Evolutionary conservation across 2,113 vertebrate genomes (phyloP).

Genomic region (Semnornis frantzii): DNA sequence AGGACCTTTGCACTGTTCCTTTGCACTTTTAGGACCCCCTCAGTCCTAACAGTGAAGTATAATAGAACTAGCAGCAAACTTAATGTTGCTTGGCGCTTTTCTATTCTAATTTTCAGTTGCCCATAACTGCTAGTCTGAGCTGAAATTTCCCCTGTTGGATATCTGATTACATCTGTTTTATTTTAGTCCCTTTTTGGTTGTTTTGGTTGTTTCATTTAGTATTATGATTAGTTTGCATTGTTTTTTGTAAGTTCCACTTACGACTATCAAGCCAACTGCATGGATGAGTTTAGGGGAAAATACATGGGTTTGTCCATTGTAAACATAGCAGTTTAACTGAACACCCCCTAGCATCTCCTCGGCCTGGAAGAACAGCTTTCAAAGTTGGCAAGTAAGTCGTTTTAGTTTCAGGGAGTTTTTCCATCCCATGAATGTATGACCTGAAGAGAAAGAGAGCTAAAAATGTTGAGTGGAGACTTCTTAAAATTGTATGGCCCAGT

Average conservation of each 20-base stretch:
- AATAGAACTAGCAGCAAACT: not conserved
- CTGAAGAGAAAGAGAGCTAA: not conserved
- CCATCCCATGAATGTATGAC: not conserved
- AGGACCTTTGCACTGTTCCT: too few relatives aligned
- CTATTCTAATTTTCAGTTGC: slow-evolving; percentile 1
- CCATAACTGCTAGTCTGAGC: not conserved
- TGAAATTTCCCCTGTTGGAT: not conserved
- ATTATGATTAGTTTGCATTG: slow-evolving; percentile 22
- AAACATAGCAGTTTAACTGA: not conserved
- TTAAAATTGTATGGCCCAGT: not conserved
- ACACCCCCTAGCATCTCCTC: not conserved
- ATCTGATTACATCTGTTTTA: slow-evolving; percentile 30
- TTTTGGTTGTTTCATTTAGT: slow-evolving; percentile 31
- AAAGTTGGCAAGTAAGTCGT: not conserved
- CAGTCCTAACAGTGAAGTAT: not conserved
- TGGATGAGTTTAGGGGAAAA: slow-evolving; percentile 10
- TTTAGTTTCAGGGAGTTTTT: not conserved
- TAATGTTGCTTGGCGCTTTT: not conserved
- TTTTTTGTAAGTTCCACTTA: slow-evolving; percentile 28
- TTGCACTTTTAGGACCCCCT: slow-evolving; percentile 1
- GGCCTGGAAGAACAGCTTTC: slow-evolving; percentile 7
- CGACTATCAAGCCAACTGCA: not conserved
- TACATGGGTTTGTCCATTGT: not conserved
- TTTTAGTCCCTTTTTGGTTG: slow-evolving; percentile 33
- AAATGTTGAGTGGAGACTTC: not conserved